Evolutionary conservation across 2,888 invertebrate species (phyloP).

Genomic region (Callyntrura sp.): DNA sequence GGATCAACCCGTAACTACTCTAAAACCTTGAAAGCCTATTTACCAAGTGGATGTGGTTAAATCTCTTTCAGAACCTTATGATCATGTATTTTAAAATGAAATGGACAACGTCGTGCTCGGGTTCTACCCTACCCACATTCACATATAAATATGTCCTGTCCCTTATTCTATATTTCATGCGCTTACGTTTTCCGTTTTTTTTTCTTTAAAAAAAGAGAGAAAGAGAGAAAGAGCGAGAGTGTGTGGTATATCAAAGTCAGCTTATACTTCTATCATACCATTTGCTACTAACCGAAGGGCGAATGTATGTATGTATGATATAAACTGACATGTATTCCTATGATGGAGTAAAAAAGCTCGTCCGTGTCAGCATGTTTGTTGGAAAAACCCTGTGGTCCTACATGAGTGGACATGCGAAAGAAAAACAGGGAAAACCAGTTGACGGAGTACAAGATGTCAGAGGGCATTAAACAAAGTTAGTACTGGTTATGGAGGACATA

Average conservation of each 20-base stretch:
- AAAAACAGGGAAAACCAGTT: slow-evolving; percentile 27
- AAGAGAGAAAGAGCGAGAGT: too few relatives aligned
- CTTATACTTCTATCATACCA: too few relatives aligned
- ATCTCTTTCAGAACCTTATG: slow-evolving; percentile 57
- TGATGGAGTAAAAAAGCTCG: not conserved
- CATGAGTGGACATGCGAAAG: not conserved
- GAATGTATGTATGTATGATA: too few relatives aligned
- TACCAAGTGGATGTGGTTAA: slow-evolving; percentile 49
- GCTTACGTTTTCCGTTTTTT: too few relatives aligned
- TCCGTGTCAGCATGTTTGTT: slow-evolving; percentile 15
- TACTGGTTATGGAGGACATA: slow-evolving; percentile 21
- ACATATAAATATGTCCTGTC: not conserved
- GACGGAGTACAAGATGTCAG: slow-evolving; percentile 44
- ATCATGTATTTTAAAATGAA: slow-evolving; percentile 62
- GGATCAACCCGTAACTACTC: slow-evolving; percentile 6
- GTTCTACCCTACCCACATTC: not conserved
- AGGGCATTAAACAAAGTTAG: slow-evolving; percentile 64
- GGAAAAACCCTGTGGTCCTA: slow-evolving; percentile 1
- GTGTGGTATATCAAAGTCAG: too few relatives aligned
- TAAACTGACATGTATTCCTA: too few relatives aligned
- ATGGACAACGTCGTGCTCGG: slow-evolving; percentile 60
- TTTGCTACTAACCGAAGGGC: too few relatives aligned
- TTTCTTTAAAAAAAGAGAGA: too few relatives aligned
- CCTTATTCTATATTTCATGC: too few relatives aligned
- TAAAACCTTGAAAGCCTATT: slow-evolving; percentile 26